Conservation (phyloP, 2,113 vertebrate genomes). For the Astur gentilis region DNA sequence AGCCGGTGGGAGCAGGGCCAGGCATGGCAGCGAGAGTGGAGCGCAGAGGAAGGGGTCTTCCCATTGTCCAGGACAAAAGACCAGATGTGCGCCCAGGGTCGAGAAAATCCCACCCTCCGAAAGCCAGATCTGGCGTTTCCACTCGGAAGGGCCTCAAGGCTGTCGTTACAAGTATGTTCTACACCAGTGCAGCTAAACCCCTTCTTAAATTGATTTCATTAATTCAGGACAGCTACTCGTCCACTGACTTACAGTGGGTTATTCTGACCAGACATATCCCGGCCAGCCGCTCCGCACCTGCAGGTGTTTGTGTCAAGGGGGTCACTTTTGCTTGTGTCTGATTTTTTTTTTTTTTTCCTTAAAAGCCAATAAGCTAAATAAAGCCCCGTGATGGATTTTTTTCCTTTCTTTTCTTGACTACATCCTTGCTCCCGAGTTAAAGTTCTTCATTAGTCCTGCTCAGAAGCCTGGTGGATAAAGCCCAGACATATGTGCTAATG, state of each 20-base stretch:
- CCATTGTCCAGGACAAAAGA: slow-evolving; percentile 1
- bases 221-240: background rate
- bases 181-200: background rate
- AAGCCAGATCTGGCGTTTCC: background rate
- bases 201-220: background rate
- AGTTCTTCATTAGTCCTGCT: background rate
- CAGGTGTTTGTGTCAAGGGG: background rate
- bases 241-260: background rate
- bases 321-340: background rate
- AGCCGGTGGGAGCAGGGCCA: background rate
- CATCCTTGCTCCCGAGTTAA: background rate
- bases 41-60: background rate
- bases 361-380: background rate
- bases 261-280: background rate
- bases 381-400: background rate
- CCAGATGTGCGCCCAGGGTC: background rate
- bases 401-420: background rate
- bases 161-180: background rate
- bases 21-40: background rate
- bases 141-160: background rate
- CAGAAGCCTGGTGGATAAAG: background rate
- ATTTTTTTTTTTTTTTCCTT: background rate
- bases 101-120: background rate
- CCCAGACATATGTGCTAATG: background rate
- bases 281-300: background rate